Evolutionary conservation across 2,113 vertebrate species (phyloP).

Genomic region (Marmota flaviventris): DNA sequence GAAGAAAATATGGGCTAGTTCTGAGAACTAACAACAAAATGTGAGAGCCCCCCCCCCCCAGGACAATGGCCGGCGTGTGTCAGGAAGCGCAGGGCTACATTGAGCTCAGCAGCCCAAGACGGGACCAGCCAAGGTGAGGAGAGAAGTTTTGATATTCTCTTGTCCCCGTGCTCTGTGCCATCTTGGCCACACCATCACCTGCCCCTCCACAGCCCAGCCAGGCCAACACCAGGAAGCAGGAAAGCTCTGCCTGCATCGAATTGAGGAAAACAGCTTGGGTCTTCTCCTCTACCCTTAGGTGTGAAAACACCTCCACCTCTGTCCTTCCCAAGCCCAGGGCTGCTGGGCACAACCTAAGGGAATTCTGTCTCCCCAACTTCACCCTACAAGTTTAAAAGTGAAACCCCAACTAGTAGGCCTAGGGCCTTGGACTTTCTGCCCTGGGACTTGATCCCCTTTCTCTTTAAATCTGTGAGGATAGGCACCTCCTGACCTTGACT

Average conservation of each 20-base stretch:
- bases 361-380: neutral
- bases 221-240: neutral
- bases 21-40: neutral
- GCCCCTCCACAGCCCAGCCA: neutral
- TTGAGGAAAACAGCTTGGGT: neutral
- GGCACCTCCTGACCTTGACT: neutral
- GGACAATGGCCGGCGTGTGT: neutral
- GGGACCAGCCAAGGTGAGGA: neutral
- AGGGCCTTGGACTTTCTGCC: neutral
- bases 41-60: neutral
- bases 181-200: neutral
- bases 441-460: neutral
- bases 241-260: neutral
- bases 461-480: neutral
- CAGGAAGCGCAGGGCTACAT: neutral
- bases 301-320: neutral
- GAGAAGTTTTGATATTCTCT: neutral
- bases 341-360: neutral
- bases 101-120: neutral
- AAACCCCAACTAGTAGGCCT: neutral
- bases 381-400: neutral
- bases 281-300: neutral
- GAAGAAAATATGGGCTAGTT: neutral
- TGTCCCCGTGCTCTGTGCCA: neutral
- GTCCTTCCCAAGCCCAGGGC: neutral